phyloP scores from a whole-genome alignment of 2,888 invertebrate species.

The Dorcus parallelipipedus region DNA sequence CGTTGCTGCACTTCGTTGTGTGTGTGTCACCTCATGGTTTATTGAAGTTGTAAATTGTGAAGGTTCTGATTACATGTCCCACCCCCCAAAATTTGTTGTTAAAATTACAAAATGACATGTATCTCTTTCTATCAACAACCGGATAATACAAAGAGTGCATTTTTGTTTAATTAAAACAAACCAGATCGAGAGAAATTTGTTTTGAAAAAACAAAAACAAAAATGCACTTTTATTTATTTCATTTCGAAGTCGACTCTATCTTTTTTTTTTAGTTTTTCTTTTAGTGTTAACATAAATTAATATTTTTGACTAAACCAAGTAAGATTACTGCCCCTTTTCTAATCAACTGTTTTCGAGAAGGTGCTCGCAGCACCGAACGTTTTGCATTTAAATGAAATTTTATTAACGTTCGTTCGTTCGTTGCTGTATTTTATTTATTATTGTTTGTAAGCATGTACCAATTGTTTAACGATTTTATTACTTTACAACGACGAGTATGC shows the following conservation, averaged over 20 bases:
- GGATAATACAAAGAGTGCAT: no score
- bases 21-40: conserved; percentile 47
- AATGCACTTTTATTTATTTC: no score
- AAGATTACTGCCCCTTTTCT: no score
- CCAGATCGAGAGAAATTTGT: no score
- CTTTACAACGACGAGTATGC: background rate
- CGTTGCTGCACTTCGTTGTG: conserved; percentile 6
- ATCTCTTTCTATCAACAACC: background rate
- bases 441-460: background rate
- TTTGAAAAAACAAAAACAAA: no score
- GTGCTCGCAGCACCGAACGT: background rate
- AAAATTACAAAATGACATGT: background rate
- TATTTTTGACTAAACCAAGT: no score
- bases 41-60: conserved; percentile 46
- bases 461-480: background rate
- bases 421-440: background rate
- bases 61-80: conserved; percentile 42
- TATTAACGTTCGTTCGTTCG: conserved; percentile 1
- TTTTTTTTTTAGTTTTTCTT: no score
- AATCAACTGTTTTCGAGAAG: background rate
- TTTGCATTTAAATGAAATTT: background rate
- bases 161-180: no score
- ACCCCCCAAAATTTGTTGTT: background rate
- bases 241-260: no score
- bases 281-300: no score